phyloP scores from a whole-genome alignment of 2,888 invertebrate genomes.

The Tipula helvola region DNA sequence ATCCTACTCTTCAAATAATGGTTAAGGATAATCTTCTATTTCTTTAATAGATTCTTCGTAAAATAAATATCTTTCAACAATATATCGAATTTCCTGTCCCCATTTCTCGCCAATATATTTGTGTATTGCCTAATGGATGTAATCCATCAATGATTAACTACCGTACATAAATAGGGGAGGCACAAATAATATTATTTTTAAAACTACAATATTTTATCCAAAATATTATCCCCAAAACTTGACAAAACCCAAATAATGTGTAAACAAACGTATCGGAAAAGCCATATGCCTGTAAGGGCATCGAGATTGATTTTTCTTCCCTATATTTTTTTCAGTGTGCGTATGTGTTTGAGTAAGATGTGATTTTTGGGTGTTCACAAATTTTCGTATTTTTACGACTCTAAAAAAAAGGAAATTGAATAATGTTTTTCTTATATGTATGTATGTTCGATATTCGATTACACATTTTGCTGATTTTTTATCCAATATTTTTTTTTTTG shows the following conservation, averaged over 20 bases:
- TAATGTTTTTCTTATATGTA: neutral
- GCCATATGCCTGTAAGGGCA: neutral
- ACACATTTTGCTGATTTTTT: neutral
- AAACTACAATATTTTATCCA: too few relatives aligned
- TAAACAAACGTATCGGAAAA: neutral
- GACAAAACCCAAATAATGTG: neutral
- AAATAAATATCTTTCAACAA: too few relatives aligned
- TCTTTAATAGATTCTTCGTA: too few relatives aligned
- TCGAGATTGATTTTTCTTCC: neutral
- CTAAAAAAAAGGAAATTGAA: neutral
- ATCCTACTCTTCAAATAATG: too few relatives aligned
- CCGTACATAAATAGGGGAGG: too few relatives aligned
- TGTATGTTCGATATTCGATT: neutral
- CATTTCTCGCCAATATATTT: too few relatives aligned
- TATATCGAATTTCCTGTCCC: too few relatives aligned
- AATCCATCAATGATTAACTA: too few relatives aligned
- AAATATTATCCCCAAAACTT: neutral
- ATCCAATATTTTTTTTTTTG: neutral
- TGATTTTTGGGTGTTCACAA: neutral
- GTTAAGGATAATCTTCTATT: too few relatives aligned
- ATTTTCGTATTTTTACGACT: neutral
- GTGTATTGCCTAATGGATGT: too few relatives aligned
- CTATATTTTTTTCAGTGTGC: neutral
- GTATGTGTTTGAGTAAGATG: neutral
- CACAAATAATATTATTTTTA: too few relatives aligned